Base-by-base conservation (phyloP, 2,888 invertebrate genomes). In the Allophyes oxyacanthae region DNA sequence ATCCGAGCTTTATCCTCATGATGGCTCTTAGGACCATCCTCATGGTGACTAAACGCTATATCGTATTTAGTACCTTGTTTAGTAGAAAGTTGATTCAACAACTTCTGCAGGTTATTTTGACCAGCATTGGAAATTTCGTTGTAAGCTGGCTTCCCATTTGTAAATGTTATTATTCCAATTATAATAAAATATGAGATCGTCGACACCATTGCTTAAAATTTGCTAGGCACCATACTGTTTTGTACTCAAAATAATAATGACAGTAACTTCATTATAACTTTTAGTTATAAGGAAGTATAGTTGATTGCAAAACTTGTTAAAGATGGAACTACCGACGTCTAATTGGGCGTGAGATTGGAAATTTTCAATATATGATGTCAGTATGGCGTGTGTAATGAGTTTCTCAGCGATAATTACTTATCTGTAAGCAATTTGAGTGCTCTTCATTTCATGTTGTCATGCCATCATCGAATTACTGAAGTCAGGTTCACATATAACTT, bases 271-370 rank as follows among this genome's bases (percentile, higher is more conserved):
- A 53, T 56, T 43, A 13, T 37, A 57, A 40, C 40, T 55, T 51
- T 40, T 36, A 11, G 7, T 50, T 55, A 34, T 37, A 54, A 34
- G 48, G 54, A 38, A 40, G 48, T 33, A 37, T 58, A 54, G 56
- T 64, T 54, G 57, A 56, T 60, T 58, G 32, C 7, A 6, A 61
- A 64, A 55, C 42, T 63, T 49, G 38, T 67, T 63, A 53, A 54
- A 69, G 54, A 52, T 49, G 38, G 13, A 54, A 26, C 55, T 60
- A 50, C 51, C 32, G 36, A 28, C 32, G 42, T 49, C 45, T 64
- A 70, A 78, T 77, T 55, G 15, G 46, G 51, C 78, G 59, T 75
- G 72, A 52, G 49, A 80, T 80, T 79, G 69, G 50, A 54, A 55
- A 63, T 40, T 42, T 34, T 4, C 53, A 45, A 53, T 36, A 61